Percentiles rank a stretch among this genome's conserved stretches.
These are phyloP conservation scores for Lethocerus indicus DNA, from an alignment of 1,140 invertebrate genomes.

Conservation along the genomic window DNA sequence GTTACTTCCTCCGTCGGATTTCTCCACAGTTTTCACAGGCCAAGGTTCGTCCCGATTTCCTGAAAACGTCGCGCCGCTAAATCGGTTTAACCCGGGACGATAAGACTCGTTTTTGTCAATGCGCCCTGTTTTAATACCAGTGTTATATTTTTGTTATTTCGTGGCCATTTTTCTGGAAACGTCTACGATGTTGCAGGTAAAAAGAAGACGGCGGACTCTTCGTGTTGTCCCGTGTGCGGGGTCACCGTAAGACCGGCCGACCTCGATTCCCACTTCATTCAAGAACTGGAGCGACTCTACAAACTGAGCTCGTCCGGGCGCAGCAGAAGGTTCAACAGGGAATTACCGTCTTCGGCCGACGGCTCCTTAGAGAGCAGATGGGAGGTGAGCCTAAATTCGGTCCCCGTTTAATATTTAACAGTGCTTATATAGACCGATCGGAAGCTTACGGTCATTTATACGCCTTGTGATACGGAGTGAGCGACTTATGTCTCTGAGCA, in stretches of 20 bases:
- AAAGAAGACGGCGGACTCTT: conserved; percentile 28
- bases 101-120: no score
- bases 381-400: conserved; percentile 38
- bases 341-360: conserved; percentile 34
- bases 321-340: conserved; percentile 23
- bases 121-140: no score
- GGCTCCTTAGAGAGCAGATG: conserved; percentile 52
- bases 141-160: no score
- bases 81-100: no score
- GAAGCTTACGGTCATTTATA: not conserved
- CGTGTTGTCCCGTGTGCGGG: conserved; percentile 64
- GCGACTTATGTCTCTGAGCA: no score
- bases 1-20: no score
- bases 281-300: conserved; percentile 57
- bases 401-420: not conserved
- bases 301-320: conserved; percentile 35
- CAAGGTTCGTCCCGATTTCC: no score
- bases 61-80: no score
- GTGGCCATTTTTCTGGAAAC: no score
- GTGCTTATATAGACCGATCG: conserved; percentile 2
- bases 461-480: no score
- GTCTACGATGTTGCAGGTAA: conserved; percentile 2
- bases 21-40: no score
- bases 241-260: conserved; percentile 53
- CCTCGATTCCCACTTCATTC: conserved; percentile 51